A percentile compares a stretch with the other conserved stretches of the same genome.
These are phyloP conservation scores for Hipparchia sbordonii DNA, from an alignment of 2,888 invertebrate genomes.

Conservation along the genomic window DNA sequence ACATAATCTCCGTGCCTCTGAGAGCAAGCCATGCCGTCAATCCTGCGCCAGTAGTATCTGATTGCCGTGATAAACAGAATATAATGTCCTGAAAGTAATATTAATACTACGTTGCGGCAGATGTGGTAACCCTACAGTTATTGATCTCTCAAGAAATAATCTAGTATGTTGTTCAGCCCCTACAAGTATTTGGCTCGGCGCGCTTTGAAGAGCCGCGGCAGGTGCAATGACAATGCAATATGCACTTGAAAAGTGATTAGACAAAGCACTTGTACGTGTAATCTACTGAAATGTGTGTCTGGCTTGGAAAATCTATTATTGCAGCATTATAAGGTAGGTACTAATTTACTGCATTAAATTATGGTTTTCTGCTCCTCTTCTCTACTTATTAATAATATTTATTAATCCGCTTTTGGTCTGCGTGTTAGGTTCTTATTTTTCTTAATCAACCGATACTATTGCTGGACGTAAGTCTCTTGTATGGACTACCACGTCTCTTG, in stretches of 20 bases:
- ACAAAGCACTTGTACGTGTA: constrained; percentile 22
- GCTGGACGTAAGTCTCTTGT: too few species aligned
- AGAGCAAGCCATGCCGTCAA: too few species aligned
- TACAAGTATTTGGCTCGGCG: constrained; percentile 39
- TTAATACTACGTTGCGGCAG: not conserved
- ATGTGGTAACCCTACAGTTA: not conserved
- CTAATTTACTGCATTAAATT: not conserved
- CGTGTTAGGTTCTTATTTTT: too few species aligned
- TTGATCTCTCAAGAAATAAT: constrained; percentile 20
- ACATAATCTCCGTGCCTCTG: too few species aligned
- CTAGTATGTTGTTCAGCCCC: constrained; percentile 24
- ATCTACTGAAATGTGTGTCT: constrained; percentile 3
- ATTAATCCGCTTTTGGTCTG: not conserved
- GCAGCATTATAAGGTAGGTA: not conserved
- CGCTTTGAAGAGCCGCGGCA: constrained; percentile 40
- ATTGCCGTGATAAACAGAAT: too few species aligned
- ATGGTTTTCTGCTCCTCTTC: not conserved
- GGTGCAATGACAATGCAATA: constrained; percentile 38
- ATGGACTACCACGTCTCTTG: too few species aligned
- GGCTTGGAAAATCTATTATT: not conserved
- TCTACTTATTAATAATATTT: not conserved
- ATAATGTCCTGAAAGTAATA: too few species aligned
- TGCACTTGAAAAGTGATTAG: constrained; percentile 34
- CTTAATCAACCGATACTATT: too few species aligned
- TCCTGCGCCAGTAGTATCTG: too few species aligned